Conservation (phyloP, 2,797 vertebrate genomes). For the Alcedo quadribrachys region DNA sequence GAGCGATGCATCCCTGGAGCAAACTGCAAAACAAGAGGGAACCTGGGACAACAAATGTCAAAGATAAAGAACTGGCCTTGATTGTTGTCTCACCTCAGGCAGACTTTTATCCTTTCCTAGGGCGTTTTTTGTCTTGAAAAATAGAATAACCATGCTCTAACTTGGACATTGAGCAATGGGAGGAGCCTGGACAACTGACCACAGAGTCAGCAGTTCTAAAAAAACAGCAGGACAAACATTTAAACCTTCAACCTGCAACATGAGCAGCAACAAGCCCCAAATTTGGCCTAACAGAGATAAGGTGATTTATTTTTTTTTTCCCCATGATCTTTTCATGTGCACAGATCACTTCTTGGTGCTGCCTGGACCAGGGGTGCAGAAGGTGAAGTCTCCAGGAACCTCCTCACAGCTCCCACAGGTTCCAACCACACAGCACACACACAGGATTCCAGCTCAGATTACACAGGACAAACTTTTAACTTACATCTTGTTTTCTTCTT, state of each 20-base stretch:
- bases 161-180: rapidly evolving
- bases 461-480: not conserved
- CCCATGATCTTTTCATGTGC: not conserved
- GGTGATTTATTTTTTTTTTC: not conserved
- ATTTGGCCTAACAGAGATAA: not conserved
- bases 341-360: not conserved
- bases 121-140: not conserved
- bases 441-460: not conserved
- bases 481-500: not conserved
- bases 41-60: not conserved
- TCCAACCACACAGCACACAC: rapidly evolving
- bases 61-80: not conserved
- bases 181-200: not conserved
- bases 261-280: not conserved
- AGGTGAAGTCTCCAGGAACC: not conserved
- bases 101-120: not conserved
- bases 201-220: not conserved
- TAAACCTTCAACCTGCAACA: not conserved
- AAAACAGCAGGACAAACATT: not conserved
- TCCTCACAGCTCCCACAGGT: not conserved
- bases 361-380: not conserved
- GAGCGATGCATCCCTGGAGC: rapidly evolving
- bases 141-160: not conserved
- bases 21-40: not conserved
- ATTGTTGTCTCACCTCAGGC: not conserved